These are phyloP conservation scores for Unio delphinus DNA, from an alignment of 2,888 invertebrate species.

Conservation along the genomic window DNA sequence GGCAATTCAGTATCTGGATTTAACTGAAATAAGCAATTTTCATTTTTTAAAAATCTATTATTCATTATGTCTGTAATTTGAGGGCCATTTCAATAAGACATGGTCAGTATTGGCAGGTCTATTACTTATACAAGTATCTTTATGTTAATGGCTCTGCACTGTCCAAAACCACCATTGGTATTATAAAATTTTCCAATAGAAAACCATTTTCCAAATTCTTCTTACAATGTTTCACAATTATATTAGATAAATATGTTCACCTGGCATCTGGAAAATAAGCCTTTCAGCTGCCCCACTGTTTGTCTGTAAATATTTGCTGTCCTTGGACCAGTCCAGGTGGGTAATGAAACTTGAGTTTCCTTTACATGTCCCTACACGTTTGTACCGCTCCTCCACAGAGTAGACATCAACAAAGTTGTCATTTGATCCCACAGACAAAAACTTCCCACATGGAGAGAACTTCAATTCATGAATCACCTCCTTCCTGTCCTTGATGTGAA, in stretches of 20 bases:
- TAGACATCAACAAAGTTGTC: slow-evolving; percentile 73
- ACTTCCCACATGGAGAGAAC: slow-evolving; percentile 71
- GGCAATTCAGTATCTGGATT: too few species aligned
- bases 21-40: too few species aligned
- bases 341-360: slow-evolving; percentile 72
- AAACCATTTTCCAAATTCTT: too few species aligned
- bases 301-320: slow-evolving; percentile 70
- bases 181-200: too few species aligned
- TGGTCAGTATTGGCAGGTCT: too few species aligned
- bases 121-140: too few species aligned
- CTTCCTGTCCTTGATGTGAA: slow-evolving; percentile 69
- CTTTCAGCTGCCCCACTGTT: slow-evolving; percentile 71
- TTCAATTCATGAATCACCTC: slow-evolving; percentile 72
- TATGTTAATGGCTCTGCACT: too few species aligned
- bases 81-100: too few species aligned
- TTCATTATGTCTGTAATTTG: too few species aligned
- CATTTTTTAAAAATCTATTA: too few species aligned
- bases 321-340: slow-evolving; percentile 73
- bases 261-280: slow-evolving; percentile 69
- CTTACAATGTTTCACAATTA: too few species aligned
- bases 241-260: slow-evolving; percentile 41
- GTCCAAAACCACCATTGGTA: too few species aligned
- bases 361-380: slow-evolving; percentile 67
- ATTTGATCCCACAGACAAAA: slow-evolving; percentile 72
- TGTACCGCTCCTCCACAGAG: slow-evolving; percentile 65